phyloP scores from a whole-genome alignment of 2,888 invertebrate genomes.

The Chesias legatella region DNA sequence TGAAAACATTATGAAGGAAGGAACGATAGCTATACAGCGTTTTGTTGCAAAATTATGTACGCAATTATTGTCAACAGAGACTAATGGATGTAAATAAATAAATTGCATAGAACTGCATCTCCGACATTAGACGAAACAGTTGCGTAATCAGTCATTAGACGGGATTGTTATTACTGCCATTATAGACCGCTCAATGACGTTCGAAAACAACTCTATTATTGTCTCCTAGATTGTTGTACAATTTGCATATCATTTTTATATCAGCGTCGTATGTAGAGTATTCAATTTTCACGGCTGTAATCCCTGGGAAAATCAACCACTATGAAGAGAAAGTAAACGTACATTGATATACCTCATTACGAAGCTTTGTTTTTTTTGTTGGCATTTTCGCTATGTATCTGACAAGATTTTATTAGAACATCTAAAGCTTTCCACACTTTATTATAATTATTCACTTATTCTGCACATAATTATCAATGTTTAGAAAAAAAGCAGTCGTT shows the following conservation, averaged over 20 bases:
- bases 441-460: too few relatives aligned
- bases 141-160: constrained; percentile 64
- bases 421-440: too few relatives aligned
- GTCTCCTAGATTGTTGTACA: constrained; percentile 1
- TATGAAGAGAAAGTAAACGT: constrained; percentile 6
- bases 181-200: constrained; percentile 25
- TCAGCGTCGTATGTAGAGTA: constrained; percentile 7
- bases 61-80: constrained; percentile 4
- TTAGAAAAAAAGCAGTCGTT: too few relatives aligned
- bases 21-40: background rate
- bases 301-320: constrained; percentile 9
- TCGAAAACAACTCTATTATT: constrained; percentile 21
- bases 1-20: too few relatives aligned
- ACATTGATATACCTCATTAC: too few relatives aligned
- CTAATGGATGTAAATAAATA: constrained; percentile 14
- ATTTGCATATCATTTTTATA: constrained; percentile 11
- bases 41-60: constrained; percentile 6
- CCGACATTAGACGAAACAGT: constrained; percentile 50
- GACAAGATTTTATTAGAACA: background rate
- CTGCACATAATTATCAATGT: too few relatives aligned
- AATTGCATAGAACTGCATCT: constrained; percentile 56
- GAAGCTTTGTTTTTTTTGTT: constrained; percentile 7
- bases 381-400: constrained; percentile 1
- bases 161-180: constrained; percentile 44
- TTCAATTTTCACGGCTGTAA: constrained; percentile 6